Evolutionary conservation across 1,140 invertebrate species (phyloP).

Genomic region (Melanaphis sacchari): DNA sequence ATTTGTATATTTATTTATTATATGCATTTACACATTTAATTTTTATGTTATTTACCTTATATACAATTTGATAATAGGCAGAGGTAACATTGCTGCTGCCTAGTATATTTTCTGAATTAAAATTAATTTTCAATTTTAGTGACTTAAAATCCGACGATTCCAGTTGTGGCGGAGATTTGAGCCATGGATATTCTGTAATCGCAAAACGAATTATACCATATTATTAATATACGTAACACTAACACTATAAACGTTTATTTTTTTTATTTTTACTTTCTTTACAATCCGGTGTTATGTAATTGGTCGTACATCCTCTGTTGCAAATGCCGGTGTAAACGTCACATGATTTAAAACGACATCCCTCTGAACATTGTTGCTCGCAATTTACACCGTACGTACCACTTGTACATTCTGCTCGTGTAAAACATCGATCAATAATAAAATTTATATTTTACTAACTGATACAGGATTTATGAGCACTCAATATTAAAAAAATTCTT

Average conservation of each 20-base stretch:
- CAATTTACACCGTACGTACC: neutral
- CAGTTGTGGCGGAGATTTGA: neutral
- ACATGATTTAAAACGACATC: neutral
- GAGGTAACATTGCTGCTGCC: neutral
- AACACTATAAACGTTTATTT: neutral
- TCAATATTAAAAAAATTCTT: too few species aligned
- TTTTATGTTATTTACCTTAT: neutral
- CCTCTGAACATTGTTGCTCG: neutral
- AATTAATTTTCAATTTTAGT: neutral
- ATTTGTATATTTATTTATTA: too few species aligned
- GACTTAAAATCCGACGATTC: neutral
- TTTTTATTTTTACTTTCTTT: neutral
- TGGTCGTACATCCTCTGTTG: neutral
- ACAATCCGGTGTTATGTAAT: neutral
- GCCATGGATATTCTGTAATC: neutral
- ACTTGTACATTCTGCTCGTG: neutral
- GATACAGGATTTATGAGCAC: too few species aligned
- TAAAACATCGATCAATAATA: neutral
- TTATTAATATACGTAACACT: neutral
- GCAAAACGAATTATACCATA: neutral
- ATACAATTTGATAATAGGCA: neutral
- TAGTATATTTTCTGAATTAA: neutral
- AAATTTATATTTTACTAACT: too few species aligned
- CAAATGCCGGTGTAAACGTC: neutral
- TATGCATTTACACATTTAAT: too few species aligned